Conservation (phyloP, 2,888 invertebrate species). For the Alitta virens region DNA sequence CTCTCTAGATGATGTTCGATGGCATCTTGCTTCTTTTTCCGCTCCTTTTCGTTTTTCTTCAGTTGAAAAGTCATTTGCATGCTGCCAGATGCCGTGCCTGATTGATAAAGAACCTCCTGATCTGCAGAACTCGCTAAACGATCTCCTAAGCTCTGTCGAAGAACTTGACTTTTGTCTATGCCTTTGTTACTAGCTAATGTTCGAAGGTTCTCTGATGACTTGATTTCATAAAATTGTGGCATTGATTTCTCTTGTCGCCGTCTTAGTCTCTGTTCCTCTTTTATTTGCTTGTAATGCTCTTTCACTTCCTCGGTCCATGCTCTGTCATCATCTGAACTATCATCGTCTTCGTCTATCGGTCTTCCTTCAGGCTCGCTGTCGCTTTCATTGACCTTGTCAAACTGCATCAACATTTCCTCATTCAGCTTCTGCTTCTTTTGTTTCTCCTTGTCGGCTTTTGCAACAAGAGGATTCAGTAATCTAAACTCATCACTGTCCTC, state of each 20-base stretch:
- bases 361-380: not conserved
- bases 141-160: constrained; percentile 2
- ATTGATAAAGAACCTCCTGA: constrained; percentile 59
- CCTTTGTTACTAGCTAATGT: not conserved
- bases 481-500: constrained; percentile 80
- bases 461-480: constrained; percentile 83
- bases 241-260: not conserved
- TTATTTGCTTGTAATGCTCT: constrained; percentile 64
- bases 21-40: constrained; percentile 34
- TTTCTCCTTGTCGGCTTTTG: constrained; percentile 70
- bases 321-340: constrained; percentile 74
- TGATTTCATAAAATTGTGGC: not conserved
- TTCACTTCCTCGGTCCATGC: constrained; percentile 79
- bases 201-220: not conserved
- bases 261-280: not conserved
- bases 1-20: constrained; percentile 53
- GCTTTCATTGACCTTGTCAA: constrained; percentile 9
- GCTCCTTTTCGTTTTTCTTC: constrained; percentile 37
- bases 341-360: constrained; percentile 31
- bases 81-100: constrained; percentile 60
- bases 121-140: constrained; percentile 58
- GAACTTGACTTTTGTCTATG: not conserved
- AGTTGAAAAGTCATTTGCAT: constrained; percentile 47
- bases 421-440: constrained; percentile 32
- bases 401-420: constrained; percentile 2